Evolutionary conservation across 2,888 invertebrate genomes (phyloP).

Genomic region (Erebia ligea): DNA sequence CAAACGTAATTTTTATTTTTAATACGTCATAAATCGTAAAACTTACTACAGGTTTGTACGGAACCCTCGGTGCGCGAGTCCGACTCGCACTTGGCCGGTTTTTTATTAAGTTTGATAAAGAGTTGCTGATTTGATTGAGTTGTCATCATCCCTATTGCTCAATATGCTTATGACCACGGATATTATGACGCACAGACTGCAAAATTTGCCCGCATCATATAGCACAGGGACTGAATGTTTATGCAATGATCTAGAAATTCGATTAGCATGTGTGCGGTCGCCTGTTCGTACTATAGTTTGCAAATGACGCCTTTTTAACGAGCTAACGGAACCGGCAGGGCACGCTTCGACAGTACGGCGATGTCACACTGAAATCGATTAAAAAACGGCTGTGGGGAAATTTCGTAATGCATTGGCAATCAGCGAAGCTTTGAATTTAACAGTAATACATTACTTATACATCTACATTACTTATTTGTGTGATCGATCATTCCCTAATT

Average conservation of each 20-base stretch:
- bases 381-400: not conserved
- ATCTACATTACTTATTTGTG: too few relatives aligned
- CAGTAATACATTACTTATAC: not conserved
- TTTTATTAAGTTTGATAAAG: too few relatives aligned
- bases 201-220: not conserved
- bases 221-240: not conserved
- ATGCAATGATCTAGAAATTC: constrained; percentile 12
- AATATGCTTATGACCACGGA: not conserved
- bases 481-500: too few relatives aligned
- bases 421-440: not conserved
- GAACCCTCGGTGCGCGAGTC: too few relatives aligned
- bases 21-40: too few relatives aligned
- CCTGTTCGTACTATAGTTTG: not conserved
- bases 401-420: not conserved
- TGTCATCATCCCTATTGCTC: too few relatives aligned
- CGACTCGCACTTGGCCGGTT: too few relatives aligned
- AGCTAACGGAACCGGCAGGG: not conserved
- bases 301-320: constrained; percentile 7
- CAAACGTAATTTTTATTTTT: too few relatives aligned
- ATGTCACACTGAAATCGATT: not conserved
- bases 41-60: too few relatives aligned
- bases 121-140: too few relatives aligned
- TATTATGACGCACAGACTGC: not conserved
- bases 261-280: not conserved
- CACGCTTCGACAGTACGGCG: constrained; percentile 6